Base-by-base conservation (phyloP, 2,797 vertebrate species). In the Hozukius guyotensis region DNA sequence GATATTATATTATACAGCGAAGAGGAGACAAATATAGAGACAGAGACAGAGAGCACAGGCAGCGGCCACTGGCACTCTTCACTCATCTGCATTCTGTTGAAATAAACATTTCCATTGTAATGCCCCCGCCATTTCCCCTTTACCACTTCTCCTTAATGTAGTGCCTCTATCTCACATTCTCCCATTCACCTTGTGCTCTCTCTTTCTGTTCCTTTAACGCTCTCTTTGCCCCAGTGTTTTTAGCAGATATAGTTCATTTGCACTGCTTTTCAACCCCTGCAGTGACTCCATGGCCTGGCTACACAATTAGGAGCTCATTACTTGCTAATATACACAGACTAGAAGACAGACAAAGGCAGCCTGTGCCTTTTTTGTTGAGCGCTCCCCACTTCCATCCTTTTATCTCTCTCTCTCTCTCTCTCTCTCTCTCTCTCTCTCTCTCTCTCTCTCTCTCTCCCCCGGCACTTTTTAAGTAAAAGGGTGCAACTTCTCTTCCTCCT, bases 271-370 rank as follows among this genome's bases (percentile, higher is more conserved):
- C 85, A 71, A 81, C 75, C 89, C 83, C 86, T 25, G 79, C 88
- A 88, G 82, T 90, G 86, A 86, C 88, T 91, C 78, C 65, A 79
- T 82, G 91, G 82, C 90, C 92, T 84, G 72, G 89, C 87, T 90
- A 71, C 84, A 86, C 91, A 94, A 94, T 94, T 92, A 93, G 89
- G 85, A 90, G 83, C 90, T 93, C 91, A 94, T 94, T 93, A 94
- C 85, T 88, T 87, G 76, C 86, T 92, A 90, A 92, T 89, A 92
- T 88, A 85, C 80, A 88, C 52, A 87, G 85, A 87, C 81, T 53
- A 63, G 69, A 85, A 92, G 88, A 89, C 74, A 88, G 90, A 92
- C 85, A 88, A 90, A 91, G 79, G 64, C 70, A 69, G 84, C 42
- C 76, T 68, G 31, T 55, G 67, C 64, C 49, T 76, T 83, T 84